These are phyloP conservation scores for Cheilosia scutellata DNA, from an alignment of 2,888 invertebrate species.

Conservation along the genomic window DNA sequence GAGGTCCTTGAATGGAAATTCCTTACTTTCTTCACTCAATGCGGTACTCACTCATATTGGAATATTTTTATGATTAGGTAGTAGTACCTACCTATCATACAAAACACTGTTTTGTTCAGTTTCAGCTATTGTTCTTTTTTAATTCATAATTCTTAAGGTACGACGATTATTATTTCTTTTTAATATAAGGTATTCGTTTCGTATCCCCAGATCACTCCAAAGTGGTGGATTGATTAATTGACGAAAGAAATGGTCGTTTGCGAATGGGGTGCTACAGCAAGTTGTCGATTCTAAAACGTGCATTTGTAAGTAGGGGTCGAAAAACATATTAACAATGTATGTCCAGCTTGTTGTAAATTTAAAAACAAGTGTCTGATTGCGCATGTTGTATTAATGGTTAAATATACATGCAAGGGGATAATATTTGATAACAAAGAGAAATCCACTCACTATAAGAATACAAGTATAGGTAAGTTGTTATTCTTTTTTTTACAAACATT, in stretches of 20 bases:
- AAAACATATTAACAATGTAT: neutral
- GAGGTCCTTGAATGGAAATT: neutral
- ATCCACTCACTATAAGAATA: neutral
- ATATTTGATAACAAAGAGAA: neutral
- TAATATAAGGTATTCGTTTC: conserved; percentile 43
- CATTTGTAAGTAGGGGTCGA: conserved; percentile 1
- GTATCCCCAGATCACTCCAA: conserved; percentile 52
- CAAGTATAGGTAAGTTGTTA: too few species aligned
- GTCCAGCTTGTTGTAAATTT: conserved; percentile 6
- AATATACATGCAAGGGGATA: neutral
- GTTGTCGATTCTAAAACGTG: neutral
- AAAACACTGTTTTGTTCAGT: conserved; percentile 43
- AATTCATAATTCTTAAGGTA: conserved; percentile 44
- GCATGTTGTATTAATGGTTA: neutral
- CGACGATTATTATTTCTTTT: conserved; percentile 33
- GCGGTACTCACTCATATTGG: neutral
- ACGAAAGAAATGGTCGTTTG: conserved; percentile 56
- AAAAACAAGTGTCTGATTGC: conserved; percentile 35
- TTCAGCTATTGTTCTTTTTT: conserved; percentile 55
- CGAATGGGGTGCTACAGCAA: conserved; percentile 13
- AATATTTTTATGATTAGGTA: neutral
- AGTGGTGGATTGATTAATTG: conserved; percentile 64
- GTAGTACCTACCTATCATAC: conserved; percentile 2
- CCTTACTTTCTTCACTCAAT: neutral
- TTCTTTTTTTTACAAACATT: too few species aligned